Base-by-base conservation (phyloP, 2,113 vertebrate species). In the Australoheros scitulus region DNA sequence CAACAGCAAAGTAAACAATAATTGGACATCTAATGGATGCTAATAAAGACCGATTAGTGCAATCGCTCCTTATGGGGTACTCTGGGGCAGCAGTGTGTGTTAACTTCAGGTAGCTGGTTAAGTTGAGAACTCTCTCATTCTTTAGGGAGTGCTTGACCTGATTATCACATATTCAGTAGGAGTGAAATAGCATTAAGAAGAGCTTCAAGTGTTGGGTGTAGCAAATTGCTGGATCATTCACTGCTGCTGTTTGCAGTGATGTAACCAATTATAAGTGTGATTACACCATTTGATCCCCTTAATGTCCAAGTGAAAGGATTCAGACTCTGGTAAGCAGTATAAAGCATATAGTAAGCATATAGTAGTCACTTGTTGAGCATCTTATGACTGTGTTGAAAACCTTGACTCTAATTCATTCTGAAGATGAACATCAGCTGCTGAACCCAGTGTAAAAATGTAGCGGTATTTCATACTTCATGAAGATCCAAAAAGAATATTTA, bases 91-190 rank as follows among this genome's bases (percentile, higher is more conserved):
- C 79, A 61, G 76, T 6, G 58, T 32, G 47, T 52, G 82, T 84
- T 86, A 88, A 81, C 61, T 74, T 29, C 24, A 83, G 58, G 47
- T n/a, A 77, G 43, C 85, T 84, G 47, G 64, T 88, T 88, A 81
- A 64, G 59, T 22, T 78, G 83, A 90, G 82, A 59, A 43, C 59
- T 86, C 57, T 81, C 58, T 63, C 60, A 29, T 86, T 81, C 89
- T 83, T 86, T 4, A 65, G 87, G 68, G 90, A 92, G 76, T 63
- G 74, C 68, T 89, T 83, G 81, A 86, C 87, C 86, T 84, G 60
- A 89, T 89, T 87, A 90, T 77, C 84, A 86, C 84, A 70, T 77
- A 56, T 85, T 78, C 81, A 76, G 81, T 52, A n/a, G 61, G 68
- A 87, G 86, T 86, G 76, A 87, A 92, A 85, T 2, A 52, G 77